Evolutionary conservation across 2,888 invertebrate species (phyloP), one percentile per base, ranked within the genome.

Genomic region (Hypomecis punctinalis): DNA sequence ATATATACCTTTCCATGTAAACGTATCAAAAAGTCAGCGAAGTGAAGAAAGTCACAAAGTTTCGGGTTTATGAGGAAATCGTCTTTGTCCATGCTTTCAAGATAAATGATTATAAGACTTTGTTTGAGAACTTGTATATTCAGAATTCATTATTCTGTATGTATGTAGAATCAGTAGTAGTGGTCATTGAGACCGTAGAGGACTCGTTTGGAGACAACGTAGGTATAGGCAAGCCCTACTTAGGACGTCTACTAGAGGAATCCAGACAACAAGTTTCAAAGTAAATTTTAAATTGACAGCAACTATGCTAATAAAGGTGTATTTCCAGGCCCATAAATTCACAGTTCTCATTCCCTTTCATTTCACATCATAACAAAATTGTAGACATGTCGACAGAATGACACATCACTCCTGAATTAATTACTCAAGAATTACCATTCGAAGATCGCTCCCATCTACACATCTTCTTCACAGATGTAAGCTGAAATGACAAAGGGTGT

Each of bases 401-500:
- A 65, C 56, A 56, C 36, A 63, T 40, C 45, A 43, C 43, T 54
- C 37, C 45, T 58, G 9, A 53, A 63, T 58, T 66, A 70, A 72
- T 71, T 71, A 64, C 67, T 53, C 43, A 53, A 66, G 67, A 48
- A 57, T 73, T 70, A 75, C 68, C 70, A 68, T 70, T 72, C 62
- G 66, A 75, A 73, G 68, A 70, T 65, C 70, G 40, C 56, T 23
- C 40, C 51, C 43, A 51, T 40, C 56, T 52, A 46, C 42, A 51
- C 65, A 58, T 66, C 23, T 66, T 61, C 49, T 56, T 69, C 74
- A 76, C 76, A 77, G 70, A 77, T 76, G 76, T 73, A 72, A 78
- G 74, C 74, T 66, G 72, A 69, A 82, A 87, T 86, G 87, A 89
- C 88, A 88, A 85, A 90, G 86, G 85, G 78, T 87, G 86, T 89